Base-by-base conservation (phyloP, 2,888 invertebrate species). In the Ypsolopha sequella region DNA sequence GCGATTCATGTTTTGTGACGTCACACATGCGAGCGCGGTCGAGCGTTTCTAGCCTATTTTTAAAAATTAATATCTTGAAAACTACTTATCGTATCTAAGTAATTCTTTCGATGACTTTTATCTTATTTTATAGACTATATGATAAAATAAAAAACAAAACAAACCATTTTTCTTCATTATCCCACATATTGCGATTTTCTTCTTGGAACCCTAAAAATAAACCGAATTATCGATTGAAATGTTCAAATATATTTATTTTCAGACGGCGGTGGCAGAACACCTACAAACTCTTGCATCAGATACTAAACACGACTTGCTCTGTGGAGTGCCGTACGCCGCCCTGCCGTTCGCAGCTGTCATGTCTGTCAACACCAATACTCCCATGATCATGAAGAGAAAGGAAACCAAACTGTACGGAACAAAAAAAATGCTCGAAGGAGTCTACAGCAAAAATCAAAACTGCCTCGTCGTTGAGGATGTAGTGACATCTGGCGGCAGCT, bases 301-400 rank as follows among this genome's bases (percentile, higher is more conserved):
- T 56, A 73, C 80, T 55, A 54, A 66, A 43, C 87, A 89, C 59
- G 90, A 93, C 58, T 89, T 93, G 52, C 82, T 98, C n/a, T 98
- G 98, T 74, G 98, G 98, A 10, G 98, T 98, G 0, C 99, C 99
- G 0, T 99, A 99, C 69, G 98, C 98, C 7, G 99, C 99, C 1
- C 81, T 99, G 10, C 98, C 99, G 0, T 89, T 99, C 52, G 96
- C 98, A 0, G 94, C 97, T 0, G 89, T 96, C 52, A 91, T 96
- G 61, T 93, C 95, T 0, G 85, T 91, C 49, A 90, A 92, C 63
- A 88, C 91, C 1, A 80, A 90, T 59, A 82, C 75, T 6, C 96
- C 97, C 0, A 97, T 98, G 97, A 86, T 98, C 51, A 93, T 98
- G 73, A 90, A 95, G 53, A 87, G 99, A 52, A 98, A 98, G 71